Evolutionary conservation across 2,113 vertebrate genomes (phyloP), one percentile per base, ranked within the genome.

Genomic region (Poecilia latipinna): DNA sequence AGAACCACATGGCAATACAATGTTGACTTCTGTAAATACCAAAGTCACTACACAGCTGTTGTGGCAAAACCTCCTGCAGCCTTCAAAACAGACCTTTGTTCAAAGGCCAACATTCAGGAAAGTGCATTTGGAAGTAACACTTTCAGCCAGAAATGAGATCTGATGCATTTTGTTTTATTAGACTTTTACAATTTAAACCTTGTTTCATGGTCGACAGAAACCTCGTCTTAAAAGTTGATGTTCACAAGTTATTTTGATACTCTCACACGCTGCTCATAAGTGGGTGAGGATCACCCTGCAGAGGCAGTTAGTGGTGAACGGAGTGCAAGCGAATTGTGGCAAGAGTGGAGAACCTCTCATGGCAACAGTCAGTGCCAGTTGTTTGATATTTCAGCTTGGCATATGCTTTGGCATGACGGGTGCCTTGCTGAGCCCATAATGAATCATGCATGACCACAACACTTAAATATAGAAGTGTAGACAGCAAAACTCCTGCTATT

Each of bases 381-480:
- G 88, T 89, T 88, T 86, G 84, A 91, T 86, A 83, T 78, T 82
- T 79, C 77, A 88, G 75, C 88, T 73, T 74, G 69, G 86, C 77
- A 79, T 78, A 77, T 74, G 84, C 74, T 88, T 67, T 78, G 71
- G 88, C 82, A 79, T 79, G 79, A 78, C 13, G 77, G 77, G 80
- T 62, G 86, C 82, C 70, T 80, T 57, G 71, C 80, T 74, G 74
- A 90, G 84, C 89, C 89, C 86, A 84, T 75, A 79, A 75, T 82
- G 82, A 79, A 86, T 88, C 79, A 71, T 75, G 78, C 81, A 85
- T 88, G 89, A 93, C 92, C 82, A 70, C 86, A 80, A 64, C 79
- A 74, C 68, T 89, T 90, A 90, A 88, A 91, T 88, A 89, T 86
- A 90, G 89, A 86, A 71, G 67, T 12, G 3, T 29, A 71, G 67